These are phyloP conservation scores for Eleginops maclovinus DNA, from an alignment of 2,113 vertebrate genomes.

Conservation along the genomic window DNA sequence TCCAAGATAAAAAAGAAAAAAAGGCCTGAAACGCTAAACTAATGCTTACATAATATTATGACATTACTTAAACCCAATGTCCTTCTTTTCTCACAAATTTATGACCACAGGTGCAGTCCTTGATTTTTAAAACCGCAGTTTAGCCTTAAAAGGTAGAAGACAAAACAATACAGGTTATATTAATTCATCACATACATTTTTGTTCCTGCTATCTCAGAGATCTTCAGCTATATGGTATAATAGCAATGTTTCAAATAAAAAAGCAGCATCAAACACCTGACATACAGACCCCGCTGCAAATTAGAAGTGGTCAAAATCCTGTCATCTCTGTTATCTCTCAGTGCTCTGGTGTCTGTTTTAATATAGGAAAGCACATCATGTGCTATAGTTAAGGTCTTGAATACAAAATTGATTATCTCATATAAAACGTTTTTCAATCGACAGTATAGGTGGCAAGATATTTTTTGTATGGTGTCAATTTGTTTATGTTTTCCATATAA, in stretches of 20 bases:
- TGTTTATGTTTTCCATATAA: neutral
- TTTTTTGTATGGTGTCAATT: neutral
- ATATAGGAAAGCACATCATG: slow-evolving; percentile 27
- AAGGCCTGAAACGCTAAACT: slow-evolving; percentile 22
- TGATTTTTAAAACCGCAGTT: neutral
- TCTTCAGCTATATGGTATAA: neutral
- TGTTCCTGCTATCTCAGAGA: neutral
- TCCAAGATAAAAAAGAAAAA: slow-evolving; percentile 6
- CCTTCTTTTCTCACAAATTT: neutral
- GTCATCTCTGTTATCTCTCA: slow-evolving; percentile 22
- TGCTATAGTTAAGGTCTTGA: neutral
- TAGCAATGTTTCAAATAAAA: neutral
- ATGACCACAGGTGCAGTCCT: neutral
- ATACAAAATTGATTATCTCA: slow-evolving; percentile 9
- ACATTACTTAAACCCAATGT: neutral
- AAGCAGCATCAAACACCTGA: slow-evolving; percentile 16
- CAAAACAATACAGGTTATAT: no score
- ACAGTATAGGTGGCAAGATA: neutral
- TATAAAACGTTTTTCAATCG: neutral
- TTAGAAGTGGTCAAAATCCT: slow-evolving; percentile 37
- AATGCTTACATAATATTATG: neutral
- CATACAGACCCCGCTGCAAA: slow-evolving; percentile 16
- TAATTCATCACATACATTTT: neutral
- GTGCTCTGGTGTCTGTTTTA: slow-evolving; percentile 15
- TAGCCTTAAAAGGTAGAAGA: no score